phyloP scores from a whole-genome alignment of 2,888 invertebrate genomes.

The Boloria selene region DNA sequence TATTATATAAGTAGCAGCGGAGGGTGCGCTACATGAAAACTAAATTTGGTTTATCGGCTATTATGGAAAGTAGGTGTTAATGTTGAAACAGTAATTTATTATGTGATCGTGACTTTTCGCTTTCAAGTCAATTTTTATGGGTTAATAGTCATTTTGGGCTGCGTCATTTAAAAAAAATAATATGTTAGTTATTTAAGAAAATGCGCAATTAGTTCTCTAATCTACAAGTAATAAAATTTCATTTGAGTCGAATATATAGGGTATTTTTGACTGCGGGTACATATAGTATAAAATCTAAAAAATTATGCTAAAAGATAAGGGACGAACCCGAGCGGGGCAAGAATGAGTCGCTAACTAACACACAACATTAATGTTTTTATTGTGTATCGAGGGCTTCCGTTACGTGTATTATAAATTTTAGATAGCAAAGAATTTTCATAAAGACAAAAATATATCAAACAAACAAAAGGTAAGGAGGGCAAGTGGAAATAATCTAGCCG shows the following conservation, averaged over 20 bases:
- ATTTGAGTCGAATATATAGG: too few species aligned
- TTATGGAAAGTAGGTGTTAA: slow-evolving; percentile 82
- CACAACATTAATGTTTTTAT: neutral
- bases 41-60: slow-evolving; percentile 83
- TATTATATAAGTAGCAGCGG: slow-evolving; percentile 78
- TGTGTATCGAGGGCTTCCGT: slow-evolving; percentile 2
- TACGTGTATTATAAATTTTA: slow-evolving; percentile 36
- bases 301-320: too few species aligned
- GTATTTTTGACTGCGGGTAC: too few species aligned
- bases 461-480: slow-evolving; percentile 73
- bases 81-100: slow-evolving; percentile 77
- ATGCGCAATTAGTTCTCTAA: too few species aligned
- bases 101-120: slow-evolving; percentile 72
- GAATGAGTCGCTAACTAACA: neutral
- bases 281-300: too few species aligned
- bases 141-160: slow-evolving; percentile 34
- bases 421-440: slow-evolving; percentile 44
- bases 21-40: slow-evolving; percentile 82
- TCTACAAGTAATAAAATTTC: too few species aligned
- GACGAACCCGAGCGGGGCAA: too few species aligned
- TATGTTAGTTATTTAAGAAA: too few species aligned
- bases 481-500: slow-evolving; percentile 71
- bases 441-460: slow-evolving; percentile 65
- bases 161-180: too few species aligned
- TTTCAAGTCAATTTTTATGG: slow-evolving; percentile 60